A percentile compares a stretch with the other conserved stretches of the same genome.
phyloP scores from a whole-genome alignment of 2,113 vertebrate genomes.

The Cyrtonyx montezumae region DNA sequence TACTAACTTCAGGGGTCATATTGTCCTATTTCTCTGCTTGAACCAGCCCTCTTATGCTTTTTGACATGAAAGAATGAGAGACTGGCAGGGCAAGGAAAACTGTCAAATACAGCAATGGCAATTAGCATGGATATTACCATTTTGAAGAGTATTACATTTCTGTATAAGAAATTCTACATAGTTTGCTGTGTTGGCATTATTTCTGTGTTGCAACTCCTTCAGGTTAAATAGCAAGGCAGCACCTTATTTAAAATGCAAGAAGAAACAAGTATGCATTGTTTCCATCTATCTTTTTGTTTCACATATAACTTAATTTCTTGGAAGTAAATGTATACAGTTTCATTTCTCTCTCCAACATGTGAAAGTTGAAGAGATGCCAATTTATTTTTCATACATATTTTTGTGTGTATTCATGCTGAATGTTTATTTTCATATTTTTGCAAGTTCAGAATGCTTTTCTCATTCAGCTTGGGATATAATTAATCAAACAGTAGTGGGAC shows the following conservation, averaged over 20 bases:
- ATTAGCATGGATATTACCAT: background rate
- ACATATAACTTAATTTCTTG: background rate
- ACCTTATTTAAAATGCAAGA: constrained; percentile 10
- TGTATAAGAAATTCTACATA: background rate
- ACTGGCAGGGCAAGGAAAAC: background rate
- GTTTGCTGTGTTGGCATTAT: background rate
- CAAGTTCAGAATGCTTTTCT: constrained; percentile 40
- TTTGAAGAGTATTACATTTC: constrained; percentile 49
- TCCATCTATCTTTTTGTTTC: background rate
- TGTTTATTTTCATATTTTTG: constrained; percentile 19
- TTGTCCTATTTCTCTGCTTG: background rate
- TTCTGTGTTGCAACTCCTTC: background rate
- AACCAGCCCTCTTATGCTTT: background rate
- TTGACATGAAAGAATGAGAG: background rate
- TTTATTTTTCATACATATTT: constrained; percentile 51
- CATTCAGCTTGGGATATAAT: constrained; percentile 7
- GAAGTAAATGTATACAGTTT: constrained; percentile 17
- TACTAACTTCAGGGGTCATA: background rate
- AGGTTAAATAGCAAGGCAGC: background rate
- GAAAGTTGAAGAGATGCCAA: constrained; percentile 3
- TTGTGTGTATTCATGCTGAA: background rate
- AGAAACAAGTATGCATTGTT: background rate
- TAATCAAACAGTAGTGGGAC: constrained; percentile 42
- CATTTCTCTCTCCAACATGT: background rate
- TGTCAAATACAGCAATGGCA: background rate